phyloP scores from a whole-genome alignment of 2,113 vertebrate species.

The Sphyrna mokarran region DNA sequence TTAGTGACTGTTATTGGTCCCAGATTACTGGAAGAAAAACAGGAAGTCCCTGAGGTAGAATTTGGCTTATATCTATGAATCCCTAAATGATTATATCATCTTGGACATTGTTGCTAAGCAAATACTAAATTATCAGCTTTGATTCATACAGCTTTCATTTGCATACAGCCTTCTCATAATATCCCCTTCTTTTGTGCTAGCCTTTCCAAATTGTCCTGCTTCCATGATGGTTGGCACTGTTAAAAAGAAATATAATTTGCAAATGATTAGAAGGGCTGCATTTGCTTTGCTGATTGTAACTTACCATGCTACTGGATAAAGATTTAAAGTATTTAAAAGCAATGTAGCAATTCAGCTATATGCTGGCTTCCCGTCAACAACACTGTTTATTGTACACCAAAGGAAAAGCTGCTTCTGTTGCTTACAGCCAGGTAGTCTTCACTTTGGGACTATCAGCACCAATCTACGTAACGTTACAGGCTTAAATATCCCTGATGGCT shows the following conservation, averaged over 20 bases:
- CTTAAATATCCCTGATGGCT: too few relatives aligned
- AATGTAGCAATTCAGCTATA: too few relatives aligned
- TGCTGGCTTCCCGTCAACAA: too few relatives aligned
- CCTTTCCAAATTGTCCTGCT: background rate
- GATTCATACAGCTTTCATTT: background rate
- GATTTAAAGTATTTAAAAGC: background rate
- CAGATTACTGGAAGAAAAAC: background rate
- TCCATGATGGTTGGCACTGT: background rate
- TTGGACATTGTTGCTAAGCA: background rate
- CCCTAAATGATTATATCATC: background rate
- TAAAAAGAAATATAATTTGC: background rate
- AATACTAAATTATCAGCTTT: constrained; percentile 2
- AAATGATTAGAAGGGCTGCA: background rate
- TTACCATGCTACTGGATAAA: background rate
- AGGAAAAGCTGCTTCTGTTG: too few relatives aligned
- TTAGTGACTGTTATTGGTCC: background rate
- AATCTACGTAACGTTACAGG: too few relatives aligned
- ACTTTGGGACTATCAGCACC: too few relatives aligned
- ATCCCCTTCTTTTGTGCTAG: background rate
- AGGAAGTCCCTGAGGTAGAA: background rate
- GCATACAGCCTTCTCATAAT: background rate
- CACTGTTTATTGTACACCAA: too few relatives aligned
- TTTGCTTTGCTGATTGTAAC: background rate
- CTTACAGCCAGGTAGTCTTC: too few relatives aligned
- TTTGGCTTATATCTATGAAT: background rate